Evolutionary conservation across 2,888 invertebrate genomes (phyloP).

Genomic region (Prosapia bicincta): DNA sequence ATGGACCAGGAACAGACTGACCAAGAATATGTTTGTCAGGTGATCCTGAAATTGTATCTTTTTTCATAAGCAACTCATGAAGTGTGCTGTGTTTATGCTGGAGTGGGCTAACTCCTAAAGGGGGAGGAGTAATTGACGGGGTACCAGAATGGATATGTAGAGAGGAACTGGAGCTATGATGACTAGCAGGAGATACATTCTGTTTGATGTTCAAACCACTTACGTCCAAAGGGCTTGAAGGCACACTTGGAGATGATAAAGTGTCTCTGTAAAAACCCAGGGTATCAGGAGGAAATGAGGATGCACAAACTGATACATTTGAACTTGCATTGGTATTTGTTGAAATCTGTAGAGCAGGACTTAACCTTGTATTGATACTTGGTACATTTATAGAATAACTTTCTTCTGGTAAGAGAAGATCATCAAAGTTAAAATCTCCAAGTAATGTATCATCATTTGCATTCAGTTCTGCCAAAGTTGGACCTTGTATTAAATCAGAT

Average conservation of each 20-base stretch:
- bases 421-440: constrained; percentile 84
- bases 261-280: constrained; percentile 44
- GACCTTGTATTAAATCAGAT: constrained; percentile 77
- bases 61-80: constrained; percentile 66
- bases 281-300: constrained; percentile 43
- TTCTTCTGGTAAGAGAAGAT: constrained; percentile 71
- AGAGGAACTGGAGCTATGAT: constrained; percentile 59
- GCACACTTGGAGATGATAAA: constrained; percentile 45
- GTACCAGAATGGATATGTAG: constrained; percentile 45
- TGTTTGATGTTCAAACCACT: constrained; percentile 41
- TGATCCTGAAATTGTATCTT: constrained; percentile 48
- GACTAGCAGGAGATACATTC: constrained; percentile 65
- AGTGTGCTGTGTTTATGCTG: constrained; percentile 49
- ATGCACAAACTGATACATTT: constrained; percentile 35
- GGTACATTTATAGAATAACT: constrained; percentile 52
- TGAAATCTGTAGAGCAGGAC: constrained; percentile 45
- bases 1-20: constrained; percentile 57
- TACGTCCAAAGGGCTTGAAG: constrained; percentile 52
- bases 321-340: constrained; percentile 22
- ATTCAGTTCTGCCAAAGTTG: constrained; percentile 81
- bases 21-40: constrained; percentile 46
- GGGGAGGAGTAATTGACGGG: constrained; percentile 46
- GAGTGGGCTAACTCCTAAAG: constrained; percentile 41
- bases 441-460: constrained; percentile 67
- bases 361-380: constrained; percentile 52